phyloP scores from a whole-genome alignment of 2,113 vertebrate species.

The Urocolius indicus region DNA sequence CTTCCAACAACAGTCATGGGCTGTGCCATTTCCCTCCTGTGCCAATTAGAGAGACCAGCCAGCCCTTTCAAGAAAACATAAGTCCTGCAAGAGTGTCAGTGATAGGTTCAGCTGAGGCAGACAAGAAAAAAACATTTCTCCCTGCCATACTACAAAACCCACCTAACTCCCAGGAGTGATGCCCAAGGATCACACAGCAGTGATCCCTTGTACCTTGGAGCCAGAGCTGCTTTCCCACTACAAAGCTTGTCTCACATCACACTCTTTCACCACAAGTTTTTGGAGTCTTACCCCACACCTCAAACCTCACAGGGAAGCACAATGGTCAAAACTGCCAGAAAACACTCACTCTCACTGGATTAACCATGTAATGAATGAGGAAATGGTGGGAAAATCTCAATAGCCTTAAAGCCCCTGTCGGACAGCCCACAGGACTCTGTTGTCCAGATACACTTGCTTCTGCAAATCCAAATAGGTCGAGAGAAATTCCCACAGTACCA shows the following conservation, averaged over 20 bases:
- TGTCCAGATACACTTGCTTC: not conserved
- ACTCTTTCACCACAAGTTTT: not conserved
- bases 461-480: not conserved
- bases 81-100: not conserved
- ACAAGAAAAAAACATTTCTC: not conserved
- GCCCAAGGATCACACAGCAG: accelerated
- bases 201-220: not conserved
- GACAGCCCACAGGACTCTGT: not conserved
- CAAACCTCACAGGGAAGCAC: not conserved
- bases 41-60: not conserved
- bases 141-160: not conserved
- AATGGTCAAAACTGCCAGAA: not conserved
- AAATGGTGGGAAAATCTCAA: not conserved
- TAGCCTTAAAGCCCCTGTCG: not conserved
- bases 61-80: not conserved
- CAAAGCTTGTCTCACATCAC: not conserved
- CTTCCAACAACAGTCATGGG: not conserved
- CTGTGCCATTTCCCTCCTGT: not conserved
- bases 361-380: not conserved
- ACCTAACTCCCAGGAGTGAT: not conserved
- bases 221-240: not conserved
- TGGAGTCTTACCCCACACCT: not conserved
- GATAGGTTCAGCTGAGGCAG: not conserved
- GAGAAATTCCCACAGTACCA: not conserved
- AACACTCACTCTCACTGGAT: not conserved